Evolutionary conservation across 2,888 invertebrate species (phyloP).

Genomic region (Cosmia trapezina): DNA sequence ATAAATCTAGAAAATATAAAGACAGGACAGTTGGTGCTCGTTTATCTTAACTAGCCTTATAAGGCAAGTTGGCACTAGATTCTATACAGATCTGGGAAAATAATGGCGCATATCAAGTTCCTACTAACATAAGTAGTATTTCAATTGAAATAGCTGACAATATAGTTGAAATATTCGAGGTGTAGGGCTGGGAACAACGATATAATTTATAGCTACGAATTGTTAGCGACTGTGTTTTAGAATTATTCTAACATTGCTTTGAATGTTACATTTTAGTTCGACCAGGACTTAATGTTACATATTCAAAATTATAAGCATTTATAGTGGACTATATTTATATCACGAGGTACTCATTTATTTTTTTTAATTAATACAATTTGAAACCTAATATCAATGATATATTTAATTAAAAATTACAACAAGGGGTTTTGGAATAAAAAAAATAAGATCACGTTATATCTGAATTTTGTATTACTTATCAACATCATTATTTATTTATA

Average conservation of each 20-base stretch:
- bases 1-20: slow-evolving; percentile 46
- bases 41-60: slow-evolving; percentile 54
- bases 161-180: slow-evolving; percentile 57
- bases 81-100: slow-evolving; percentile 54
- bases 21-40: slow-evolving; percentile 38
- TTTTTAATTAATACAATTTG: no score
- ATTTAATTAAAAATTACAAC: not conserved
- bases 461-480: not conserved
- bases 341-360: not conserved
- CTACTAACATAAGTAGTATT: slow-evolving; percentile 47
- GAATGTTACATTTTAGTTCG: slow-evolving; percentile 28
- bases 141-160: slow-evolving; percentile 59
- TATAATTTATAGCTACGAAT: slow-evolving; percentile 48
- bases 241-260: slow-evolving; percentile 38
- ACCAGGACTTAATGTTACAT: not conserved
- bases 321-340: not conserved
- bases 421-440: no score
- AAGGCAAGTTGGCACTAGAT: slow-evolving; percentile 44
- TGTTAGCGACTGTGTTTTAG: slow-evolving; percentile 5
- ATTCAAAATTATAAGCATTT: not conserved
- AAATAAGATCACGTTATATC: not conserved
- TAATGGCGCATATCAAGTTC: slow-evolving; percentile 55
- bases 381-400: not conserved
- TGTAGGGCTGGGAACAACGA: slow-evolving; percentile 44
- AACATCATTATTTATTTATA: no score